Percentiles rank a stretch among this genome's conserved stretches.
phyloP scores from a whole-genome alignment of 2,797 vertebrate species.

The Paramormyrops hopkinsi region DNA sequence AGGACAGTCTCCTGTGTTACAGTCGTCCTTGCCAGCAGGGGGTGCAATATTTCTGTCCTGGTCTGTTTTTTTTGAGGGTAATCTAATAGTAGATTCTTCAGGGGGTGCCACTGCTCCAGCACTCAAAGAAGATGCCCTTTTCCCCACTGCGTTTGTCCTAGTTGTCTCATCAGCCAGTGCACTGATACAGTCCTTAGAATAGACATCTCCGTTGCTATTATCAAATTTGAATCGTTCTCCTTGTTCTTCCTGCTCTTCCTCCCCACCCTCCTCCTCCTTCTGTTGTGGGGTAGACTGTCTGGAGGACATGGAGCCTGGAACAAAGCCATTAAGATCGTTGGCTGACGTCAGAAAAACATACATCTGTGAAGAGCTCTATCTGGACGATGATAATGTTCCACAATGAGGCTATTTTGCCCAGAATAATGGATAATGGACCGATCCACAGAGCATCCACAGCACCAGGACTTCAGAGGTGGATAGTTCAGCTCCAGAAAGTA shows the following conservation, averaged over 20 bases:
- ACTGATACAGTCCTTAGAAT: slow-evolving; percentile 17
- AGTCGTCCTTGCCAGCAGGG: slow-evolving; percentile 43
- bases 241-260: slow-evolving; percentile 54
- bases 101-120: background rate
- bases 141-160: background rate
- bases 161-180: slow-evolving; percentile 12
- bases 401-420: background rate
- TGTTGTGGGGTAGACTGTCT: slow-evolving; percentile 39
- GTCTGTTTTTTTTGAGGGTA: background rate
- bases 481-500: background rate
- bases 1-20: background rate
- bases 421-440: background rate
- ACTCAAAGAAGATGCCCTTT: background rate
- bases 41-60: background rate
- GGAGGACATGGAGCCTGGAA: slow-evolving; percentile 55
- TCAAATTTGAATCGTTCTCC: slow-evolving; percentile 53
- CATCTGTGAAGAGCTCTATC: background rate
- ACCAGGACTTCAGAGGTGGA: background rate
- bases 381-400: background rate
- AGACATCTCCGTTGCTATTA: slow-evolving; percentile 49
- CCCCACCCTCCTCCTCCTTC: slow-evolving; percentile 55
- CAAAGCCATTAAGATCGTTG: slow-evolving; percentile 7
- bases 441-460: background rate
- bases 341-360: background rate
- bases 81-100: slow-evolving; percentile 9